Conservation (phyloP, 2,113 vertebrate genomes). For the Hippolais icterina region DNA sequence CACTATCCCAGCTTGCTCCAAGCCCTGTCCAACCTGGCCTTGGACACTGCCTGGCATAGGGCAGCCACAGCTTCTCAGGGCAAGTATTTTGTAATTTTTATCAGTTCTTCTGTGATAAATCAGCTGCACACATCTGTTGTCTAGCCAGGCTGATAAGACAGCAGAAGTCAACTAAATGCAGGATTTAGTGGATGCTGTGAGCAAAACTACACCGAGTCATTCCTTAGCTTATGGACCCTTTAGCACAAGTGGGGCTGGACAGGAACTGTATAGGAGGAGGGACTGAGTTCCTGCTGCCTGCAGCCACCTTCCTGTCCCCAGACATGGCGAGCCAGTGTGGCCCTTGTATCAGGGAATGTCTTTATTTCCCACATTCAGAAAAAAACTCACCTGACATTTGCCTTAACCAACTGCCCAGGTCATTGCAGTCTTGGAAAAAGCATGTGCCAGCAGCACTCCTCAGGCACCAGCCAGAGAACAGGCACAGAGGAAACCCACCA, state of each 20-base stretch:
- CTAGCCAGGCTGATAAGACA: not conserved
- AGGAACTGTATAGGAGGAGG: not conserved
- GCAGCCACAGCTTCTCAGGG: not conserved
- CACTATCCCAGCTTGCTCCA: not conserved
- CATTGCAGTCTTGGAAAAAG: not conserved
- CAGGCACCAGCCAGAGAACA: not conserved
- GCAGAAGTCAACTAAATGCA: not conserved
- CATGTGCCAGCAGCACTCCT: accelerated
- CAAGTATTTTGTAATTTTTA: not conserved
- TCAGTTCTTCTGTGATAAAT: not conserved
- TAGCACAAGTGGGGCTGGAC: not conserved
- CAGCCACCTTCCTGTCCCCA: not conserved
- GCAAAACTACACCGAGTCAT: not conserved
- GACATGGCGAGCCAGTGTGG: accelerated
- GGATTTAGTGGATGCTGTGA: too few species aligned
- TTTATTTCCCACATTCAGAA: not conserved
- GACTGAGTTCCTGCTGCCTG: not conserved
- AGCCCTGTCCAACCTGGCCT: not conserved
- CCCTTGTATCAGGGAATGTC: not conserved
- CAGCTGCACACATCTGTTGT: not conserved
- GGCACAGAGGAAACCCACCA: not conserved
- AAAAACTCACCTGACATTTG: not conserved
- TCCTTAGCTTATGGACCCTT: not conserved
- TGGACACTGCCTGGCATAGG: not conserved
- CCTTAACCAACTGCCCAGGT: not conserved